phyloP scores from a whole-genome alignment of 2,113 vertebrate genomes.

The Centropus bengalensis region DNA sequence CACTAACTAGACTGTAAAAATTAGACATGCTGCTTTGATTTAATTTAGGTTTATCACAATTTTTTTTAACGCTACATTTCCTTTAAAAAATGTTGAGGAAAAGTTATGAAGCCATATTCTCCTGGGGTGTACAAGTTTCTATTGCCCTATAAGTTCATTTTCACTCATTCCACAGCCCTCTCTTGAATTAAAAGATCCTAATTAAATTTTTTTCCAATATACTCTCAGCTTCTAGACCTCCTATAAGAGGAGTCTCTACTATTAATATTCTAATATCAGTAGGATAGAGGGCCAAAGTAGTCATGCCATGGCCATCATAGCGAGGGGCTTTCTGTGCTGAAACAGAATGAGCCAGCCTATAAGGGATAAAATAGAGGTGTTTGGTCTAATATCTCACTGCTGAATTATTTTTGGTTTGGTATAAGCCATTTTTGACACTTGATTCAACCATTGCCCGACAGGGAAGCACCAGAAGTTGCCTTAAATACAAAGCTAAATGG shows the following conservation, averaged over 20 bases:
- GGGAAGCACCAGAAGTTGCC: not conserved
- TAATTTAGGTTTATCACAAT: not conserved
- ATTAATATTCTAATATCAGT: not conserved
- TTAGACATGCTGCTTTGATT: constrained; percentile 30
- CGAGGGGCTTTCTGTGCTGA: not conserved
- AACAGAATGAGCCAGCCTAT: not conserved
- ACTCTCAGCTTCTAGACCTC: not conserved
- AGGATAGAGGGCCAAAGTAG: not conserved
- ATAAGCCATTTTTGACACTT: not conserved
- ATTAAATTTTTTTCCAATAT: not conserved
- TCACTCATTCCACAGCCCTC: not conserved
- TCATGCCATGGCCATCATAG: not conserved
- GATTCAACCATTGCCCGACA: not conserved
- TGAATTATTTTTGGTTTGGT: not conserved
- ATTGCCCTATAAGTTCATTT: not conserved
- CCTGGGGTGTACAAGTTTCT: not conserved
- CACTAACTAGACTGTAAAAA: constrained; percentile 42
- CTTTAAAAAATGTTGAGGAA: not conserved
- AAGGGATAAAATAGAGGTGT: not conserved
- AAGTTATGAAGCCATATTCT: not conserved
- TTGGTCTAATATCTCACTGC: not conserved
- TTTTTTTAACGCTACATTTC: not conserved
- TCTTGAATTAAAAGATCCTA: not conserved
- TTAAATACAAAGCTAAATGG: not conserved
- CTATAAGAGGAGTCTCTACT: not conserved